A percentile compares a stretch with the other conserved stretches of the same genome.
These are phyloP conservation scores for Barypeithes pellucidus DNA, from an alignment of 2,888 invertebrate genomes.

Conservation along the genomic window DNA sequence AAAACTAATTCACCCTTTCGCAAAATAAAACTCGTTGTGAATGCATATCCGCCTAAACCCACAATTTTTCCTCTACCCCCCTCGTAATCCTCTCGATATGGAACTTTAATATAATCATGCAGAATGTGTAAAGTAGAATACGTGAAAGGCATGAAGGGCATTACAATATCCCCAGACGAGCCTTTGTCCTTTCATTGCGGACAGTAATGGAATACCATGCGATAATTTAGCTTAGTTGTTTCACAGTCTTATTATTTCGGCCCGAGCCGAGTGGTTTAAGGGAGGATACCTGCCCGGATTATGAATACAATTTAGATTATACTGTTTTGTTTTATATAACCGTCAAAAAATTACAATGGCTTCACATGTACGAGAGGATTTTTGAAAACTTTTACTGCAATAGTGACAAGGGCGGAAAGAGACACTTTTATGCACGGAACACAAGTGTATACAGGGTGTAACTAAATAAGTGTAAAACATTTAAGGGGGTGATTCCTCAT, in stretches of 20 bases:
- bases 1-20: not conserved
- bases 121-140: constrained; percentile 6
- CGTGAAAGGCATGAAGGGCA: constrained; percentile 17
- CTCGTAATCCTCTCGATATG: constrained; percentile 16
- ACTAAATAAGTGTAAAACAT: too few species aligned
- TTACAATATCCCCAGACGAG: constrained; percentile 12
- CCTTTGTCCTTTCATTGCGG: constrained; percentile 24
- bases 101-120: constrained; percentile 21
- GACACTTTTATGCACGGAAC: too few species aligned
- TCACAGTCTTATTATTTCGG: constrained; percentile 13
- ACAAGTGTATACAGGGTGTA: too few species aligned
- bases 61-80: not conserved
- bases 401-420: too few species aligned
- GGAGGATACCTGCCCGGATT: not conserved
- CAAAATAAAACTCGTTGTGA: not conserved
- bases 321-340: too few species aligned
- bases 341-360: too few species aligned
- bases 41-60: not conserved
- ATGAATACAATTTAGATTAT: not conserved
- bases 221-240: constrained; percentile 22
- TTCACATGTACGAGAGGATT: too few species aligned
- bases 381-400: too few species aligned
- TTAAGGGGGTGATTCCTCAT: too few species aligned
- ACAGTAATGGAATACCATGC: constrained; percentile 19
- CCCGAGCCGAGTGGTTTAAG: constrained; percentile 6